Base-by-base conservation (phyloP, 2,113 vertebrate species). In the Salminus brasiliensis region DNA sequence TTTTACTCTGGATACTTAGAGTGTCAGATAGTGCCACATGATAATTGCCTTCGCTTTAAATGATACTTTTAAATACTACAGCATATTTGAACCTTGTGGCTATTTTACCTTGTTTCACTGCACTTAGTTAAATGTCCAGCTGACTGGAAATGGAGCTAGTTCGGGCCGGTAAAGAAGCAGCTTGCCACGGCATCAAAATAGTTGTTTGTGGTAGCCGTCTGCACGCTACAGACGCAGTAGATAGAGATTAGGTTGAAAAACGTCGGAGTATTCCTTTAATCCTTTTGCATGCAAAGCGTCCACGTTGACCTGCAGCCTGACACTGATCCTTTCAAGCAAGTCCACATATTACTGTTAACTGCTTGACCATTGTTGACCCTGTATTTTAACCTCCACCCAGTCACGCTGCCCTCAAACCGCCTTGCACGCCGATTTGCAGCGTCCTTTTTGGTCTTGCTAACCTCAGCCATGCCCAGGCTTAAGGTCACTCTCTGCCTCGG, bases 401-500 rank as follows among this genome's bases (percentile, higher is more conserved):
- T 6, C 0, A 5, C 0, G 1, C 18, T 16, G 4, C 32, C 30
- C n/a, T 45, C 16, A 60, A 69, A 30, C 27, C 55, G 2, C 9
- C n/a, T 34, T 34, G 29, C 52, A 39, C 21, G 13, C 21, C 36
- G 36, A 59, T 59, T 36, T 29, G 3, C 18, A 78, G 39, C 34
- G 11, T 21, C 25, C 72, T 49, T 60, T 32, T 74, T 13, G 16
- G 11, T 49, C n/a, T 34, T 25, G 47, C 66, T 70, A 60, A 76
- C 72, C 72, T 76, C 68, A 68, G 67, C 57, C 29, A 30, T 29
- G 16, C 13, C 30, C 9, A 16, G 62, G 36, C 78, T 63, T 43
- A 79, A 27, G 62, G 74, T 81, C 62, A 72, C 78, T 9, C 67
- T 29, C 63, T 29, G n/a, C 16, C 25, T 70, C 15, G 47, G 32